Base-by-base conservation (phyloP, 2,888 invertebrate species). In the Crocallis elinguaria region DNA sequence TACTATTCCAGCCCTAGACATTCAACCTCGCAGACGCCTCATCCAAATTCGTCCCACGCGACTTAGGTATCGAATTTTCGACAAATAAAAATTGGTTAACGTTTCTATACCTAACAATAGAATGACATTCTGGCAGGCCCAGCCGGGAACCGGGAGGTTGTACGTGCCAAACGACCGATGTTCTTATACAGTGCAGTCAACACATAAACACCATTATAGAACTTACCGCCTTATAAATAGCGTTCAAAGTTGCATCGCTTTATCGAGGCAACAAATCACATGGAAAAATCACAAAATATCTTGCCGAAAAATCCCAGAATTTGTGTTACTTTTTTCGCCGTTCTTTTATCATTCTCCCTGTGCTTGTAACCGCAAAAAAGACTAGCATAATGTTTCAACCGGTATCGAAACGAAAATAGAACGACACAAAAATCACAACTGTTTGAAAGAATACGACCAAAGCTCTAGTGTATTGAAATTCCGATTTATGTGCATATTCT, bases 141-240 rank as follows among this genome's bases (percentile, higher is more conserved):
- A 29, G 38, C 48, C 43, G 23, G 63, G 58, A 61, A 69, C 66
- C 63, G 61, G 70, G 60, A 67, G 27, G 37, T 21, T 41, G 58
- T 51, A 60, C 75, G 82, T 83, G 83, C 81, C 83, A 79, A 82
- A 82, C 78, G 73, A 67, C 71, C 76, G 66, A 57, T 58, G 56
- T 51, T 51, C 50, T 54, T 37, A 17, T 39, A 12, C 52, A 30
- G 13, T 45, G 48, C 54, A 52, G 17, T 29, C 32, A 45, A 59
- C 49, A 42, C 52, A 32, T 51, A 35, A 30, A 53, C 49, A 54
- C 17, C 44, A 36, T 17, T 33, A 33, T 46, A 9, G 9, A 39
- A 29, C 43, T 14, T 43, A 50, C 27, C 32, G 16, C 21, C 19
- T 16, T 7, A 0, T 32, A 37, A 48, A 49, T 62, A 60, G 43